Evolutionary conservation across 2,113 vertebrate species (phyloP).

Genomic region (Centropus unirufus): DNA sequence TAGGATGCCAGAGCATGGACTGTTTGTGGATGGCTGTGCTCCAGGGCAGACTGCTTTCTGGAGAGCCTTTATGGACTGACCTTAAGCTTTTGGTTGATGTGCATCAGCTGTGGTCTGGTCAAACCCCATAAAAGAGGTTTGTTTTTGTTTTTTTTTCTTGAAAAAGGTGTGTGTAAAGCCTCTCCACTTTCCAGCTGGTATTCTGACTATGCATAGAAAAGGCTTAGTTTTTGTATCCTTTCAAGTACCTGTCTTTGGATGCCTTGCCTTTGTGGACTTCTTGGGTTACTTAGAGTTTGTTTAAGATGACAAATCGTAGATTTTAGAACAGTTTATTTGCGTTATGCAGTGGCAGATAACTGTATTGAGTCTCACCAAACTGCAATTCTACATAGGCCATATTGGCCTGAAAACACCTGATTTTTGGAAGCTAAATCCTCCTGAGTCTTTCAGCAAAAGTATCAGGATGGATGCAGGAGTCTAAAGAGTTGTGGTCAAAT

Average conservation of each 20-base stretch:
- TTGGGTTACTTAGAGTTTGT: neutral
- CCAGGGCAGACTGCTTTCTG: neutral
- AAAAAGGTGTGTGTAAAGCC: neutral
- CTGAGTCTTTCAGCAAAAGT: neutral
- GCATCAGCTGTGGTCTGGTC: neutral
- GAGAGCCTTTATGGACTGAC: neutral
- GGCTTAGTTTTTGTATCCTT: neutral
- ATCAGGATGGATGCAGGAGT: neutral
- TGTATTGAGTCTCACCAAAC: neutral
- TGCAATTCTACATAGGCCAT: slow-evolving; percentile 20
- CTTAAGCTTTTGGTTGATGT: neutral
- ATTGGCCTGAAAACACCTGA: slow-evolving; percentile 24
- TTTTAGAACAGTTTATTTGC: neutral
- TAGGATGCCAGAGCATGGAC: neutral
- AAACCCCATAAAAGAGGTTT: neutral
- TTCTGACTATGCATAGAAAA: neutral
- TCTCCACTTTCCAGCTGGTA: neutral
- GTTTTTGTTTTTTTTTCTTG: neutral
- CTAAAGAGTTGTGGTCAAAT: neutral
- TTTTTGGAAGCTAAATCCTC: neutral
- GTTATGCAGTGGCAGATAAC: neutral
- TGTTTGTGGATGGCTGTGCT: neutral
- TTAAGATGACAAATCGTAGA: neutral
- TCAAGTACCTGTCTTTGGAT: neutral
- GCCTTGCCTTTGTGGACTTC: neutral